Evolutionary conservation across 2,113 vertebrate genomes (phyloP).

Genomic region (Gobio gobio): DNA sequence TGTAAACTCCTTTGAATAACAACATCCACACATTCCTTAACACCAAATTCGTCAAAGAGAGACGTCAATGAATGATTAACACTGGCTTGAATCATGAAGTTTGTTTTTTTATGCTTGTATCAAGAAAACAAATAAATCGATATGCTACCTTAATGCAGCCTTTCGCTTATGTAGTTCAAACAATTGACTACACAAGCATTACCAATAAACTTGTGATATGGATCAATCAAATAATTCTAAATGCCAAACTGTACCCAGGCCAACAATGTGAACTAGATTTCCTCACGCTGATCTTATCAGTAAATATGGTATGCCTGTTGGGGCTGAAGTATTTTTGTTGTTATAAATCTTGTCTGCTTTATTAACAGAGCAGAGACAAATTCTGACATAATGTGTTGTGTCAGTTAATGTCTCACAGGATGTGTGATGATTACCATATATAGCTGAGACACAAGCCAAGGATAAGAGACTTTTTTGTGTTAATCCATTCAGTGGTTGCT

Average conservation of each 20-base stretch:
- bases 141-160: not conserved
- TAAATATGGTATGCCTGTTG: not conserved
- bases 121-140: not conserved
- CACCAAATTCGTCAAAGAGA: not conserved
- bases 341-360: not conserved
- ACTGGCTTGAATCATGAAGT: not conserved
- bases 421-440: not conserved
- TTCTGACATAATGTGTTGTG: not conserved
- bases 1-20: slow-evolving; percentile 17
- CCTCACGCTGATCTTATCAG: not conserved
- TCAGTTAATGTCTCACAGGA: not conserved
- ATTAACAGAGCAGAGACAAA: not conserved
- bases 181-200: not conserved
- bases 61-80: not conserved
- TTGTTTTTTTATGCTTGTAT: not conserved
- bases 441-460: not conserved
- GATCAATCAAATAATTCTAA: not conserved
- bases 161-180: not conserved
- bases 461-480: not conserved
- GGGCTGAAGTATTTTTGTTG: not conserved
- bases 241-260: not conserved
- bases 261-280: not conserved
- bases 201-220: not conserved
- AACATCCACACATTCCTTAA: slow-evolving; percentile 24
- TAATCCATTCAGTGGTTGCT: too few species aligned